Evolutionary conservation across 2,113 vertebrate genomes (phyloP), one percentile per base, ranked within the genome.

Genomic region (Poicephalus meyeri): DNA sequence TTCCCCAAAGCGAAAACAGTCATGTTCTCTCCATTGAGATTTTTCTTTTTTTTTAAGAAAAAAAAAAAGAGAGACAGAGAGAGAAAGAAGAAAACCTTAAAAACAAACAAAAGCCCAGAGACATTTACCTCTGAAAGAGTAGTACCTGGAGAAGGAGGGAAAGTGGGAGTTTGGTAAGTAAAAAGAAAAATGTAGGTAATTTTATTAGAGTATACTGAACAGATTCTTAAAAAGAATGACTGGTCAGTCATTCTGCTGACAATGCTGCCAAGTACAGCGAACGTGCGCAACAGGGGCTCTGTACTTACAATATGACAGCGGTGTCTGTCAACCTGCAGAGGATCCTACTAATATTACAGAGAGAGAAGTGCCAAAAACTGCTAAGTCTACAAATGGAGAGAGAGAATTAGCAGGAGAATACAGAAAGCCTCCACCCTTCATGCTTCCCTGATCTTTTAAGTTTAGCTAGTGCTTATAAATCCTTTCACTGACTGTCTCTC

Each of bases 61-160:
- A 31, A 52, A 19, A 9, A 69, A 56, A 3, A 44, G 44, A 42
- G 31, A 74, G 53, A 19, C 13, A 61, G 16, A 50, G 16, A 44
- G 7, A 58, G 9, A 72, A 61, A 82, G 26, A 63, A 80, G 26
- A 68, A 80, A 85, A 6, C 2, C 19, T 72, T 53, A 64, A 47
- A 73, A 73, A 70, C 7, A 42, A 91, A 80, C 2, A 31, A 58
- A 82, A 87, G 31, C 17, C 5, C 11, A 60, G 26, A 83, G 31
- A 74, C 5, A 60, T 37, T 2, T 31, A 7, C 52, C 6, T 41
- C 28, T 71, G 15, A 68, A 11, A 19, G n/a, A 7, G 24, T 26
- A 37, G n/a, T 55, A 44, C 5, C 10, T 24, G 3, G 9, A 71
- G 14, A 89, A 44, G 13, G 0, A 1, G 18, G 12, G 6, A 41